Conservation (phyloP, 2,888 invertebrate species). For the Fragum whitleyi region DNA sequence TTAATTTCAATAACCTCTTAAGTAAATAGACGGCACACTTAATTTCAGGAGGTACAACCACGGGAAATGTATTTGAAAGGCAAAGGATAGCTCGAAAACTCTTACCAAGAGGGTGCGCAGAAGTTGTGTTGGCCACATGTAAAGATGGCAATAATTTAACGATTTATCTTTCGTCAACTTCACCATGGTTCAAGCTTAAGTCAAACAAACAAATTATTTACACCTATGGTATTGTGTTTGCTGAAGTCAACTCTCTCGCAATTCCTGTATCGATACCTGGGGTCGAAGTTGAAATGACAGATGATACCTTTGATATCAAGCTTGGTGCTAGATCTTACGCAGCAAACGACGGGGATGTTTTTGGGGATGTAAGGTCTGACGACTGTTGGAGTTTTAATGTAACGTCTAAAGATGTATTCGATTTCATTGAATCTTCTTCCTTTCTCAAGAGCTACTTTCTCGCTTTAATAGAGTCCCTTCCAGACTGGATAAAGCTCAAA, state of each 20-base stretch:
- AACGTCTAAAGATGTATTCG: slow-evolving; percentile 34
- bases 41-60: not conserved
- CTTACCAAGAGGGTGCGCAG: slow-evolving; percentile 49
- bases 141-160: slow-evolving; percentile 34
- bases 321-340: not conserved
- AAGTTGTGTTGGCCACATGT: slow-evolving; percentile 39
- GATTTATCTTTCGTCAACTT: slow-evolving; percentile 29
- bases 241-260: slow-evolving; percentile 20
- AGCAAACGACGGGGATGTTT: slow-evolving; percentile 1
- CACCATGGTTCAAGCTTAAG: slow-evolving; percentile 15
- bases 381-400: slow-evolving; percentile 43
- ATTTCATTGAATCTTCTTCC: slow-evolving; percentile 40
- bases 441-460: slow-evolving; percentile 44
- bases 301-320: slow-evolving; percentile 7
- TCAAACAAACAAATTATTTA: not conserved
- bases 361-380: slow-evolving; percentile 5
- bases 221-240: slow-evolving; percentile 35
- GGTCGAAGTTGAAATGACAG: not conserved
- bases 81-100: slow-evolving; percentile 28
- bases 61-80: slow-evolving; percentile 28
- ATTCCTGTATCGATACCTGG: slow-evolving; percentile 36
- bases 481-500: slow-evolving; percentile 42
- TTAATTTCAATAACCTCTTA: no score
- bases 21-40: no score
- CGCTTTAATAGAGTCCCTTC: slow-evolving; percentile 28